Evolutionary conservation across 2,113 vertebrate genomes (phyloP), one percentile per base, ranked within the genome.

Genomic region (Cacatua alba): DNA sequence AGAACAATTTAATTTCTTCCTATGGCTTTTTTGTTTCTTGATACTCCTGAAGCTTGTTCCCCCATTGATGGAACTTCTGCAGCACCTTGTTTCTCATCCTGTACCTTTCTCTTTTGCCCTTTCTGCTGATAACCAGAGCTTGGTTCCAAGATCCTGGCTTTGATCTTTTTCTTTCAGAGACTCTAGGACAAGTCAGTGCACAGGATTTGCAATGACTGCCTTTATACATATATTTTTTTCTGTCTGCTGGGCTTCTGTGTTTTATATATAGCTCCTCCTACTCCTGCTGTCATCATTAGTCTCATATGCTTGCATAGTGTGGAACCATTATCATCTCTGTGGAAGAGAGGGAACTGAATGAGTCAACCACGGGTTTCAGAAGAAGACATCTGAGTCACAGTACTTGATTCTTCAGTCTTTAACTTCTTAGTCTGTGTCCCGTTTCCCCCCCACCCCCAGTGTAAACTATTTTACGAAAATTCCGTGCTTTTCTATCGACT

Each of bases 241-340:
- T 83, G 48, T 95, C 91, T 96, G 83, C 53, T 96, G 93, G 77
- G 72, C 79, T 88, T 94, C 74, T 52, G 51, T 96, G 95, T 94
- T 96, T 96, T 97, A 91, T 88, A 28, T 74, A 19, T 33, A 84
- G 21, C 51, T 93, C 28, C 57, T 95, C 77, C 80, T 97, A 82
- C 69, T 96, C 79, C 90, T 96, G 71, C 95, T 97, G 94, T 97
- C 94, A 90, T 96, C 86, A 68, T 82, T 98, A 95, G 84, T 85
- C 59, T 93, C 95, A 80, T 70, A 87, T 93, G 83, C 85, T 97
- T 97, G 76, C 77, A 92, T 86, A 52, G 33, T 43, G 24, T 35
- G 57, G n/a, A 59, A 24, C 21, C 33, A 24, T 59, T n/a, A 59
- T 59, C 33, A 9, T 94, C 71, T 91, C 84, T 71, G 53, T 91